These are phyloP conservation scores for Triplophysa bombifrons DNA, from an alignment of 2,797 vertebrate species.

Conservation along the genomic window DNA sequence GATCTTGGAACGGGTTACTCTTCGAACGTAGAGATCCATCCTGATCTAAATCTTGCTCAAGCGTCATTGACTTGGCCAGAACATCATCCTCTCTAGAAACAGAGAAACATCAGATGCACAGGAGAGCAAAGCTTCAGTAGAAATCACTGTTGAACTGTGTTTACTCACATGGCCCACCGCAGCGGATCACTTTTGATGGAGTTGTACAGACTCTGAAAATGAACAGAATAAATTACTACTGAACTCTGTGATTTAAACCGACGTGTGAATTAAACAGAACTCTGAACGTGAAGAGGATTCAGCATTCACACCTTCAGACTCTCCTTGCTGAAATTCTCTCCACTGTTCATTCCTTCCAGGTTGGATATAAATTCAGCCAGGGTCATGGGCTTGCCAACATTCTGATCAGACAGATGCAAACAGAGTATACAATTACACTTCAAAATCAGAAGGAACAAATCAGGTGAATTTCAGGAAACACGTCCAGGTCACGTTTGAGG, in stretches of 20 bases:
- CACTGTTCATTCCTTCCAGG: slow-evolving; percentile 84
- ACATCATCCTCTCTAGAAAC: slow-evolving; percentile 79
- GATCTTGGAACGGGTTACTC: slow-evolving; percentile 82
- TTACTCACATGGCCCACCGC: slow-evolving; percentile 89
- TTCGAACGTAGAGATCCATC: slow-evolving; percentile 70
- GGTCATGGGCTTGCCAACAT: slow-evolving; percentile 89
- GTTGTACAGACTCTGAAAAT: slow-evolving; percentile 80
- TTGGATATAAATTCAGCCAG: slow-evolving; percentile 85
- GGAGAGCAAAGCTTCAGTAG: not conserved
- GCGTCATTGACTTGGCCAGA: slow-evolving; percentile 60
- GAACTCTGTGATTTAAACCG: not conserved
- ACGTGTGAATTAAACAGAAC: not conserved
- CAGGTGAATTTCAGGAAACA: not conserved
- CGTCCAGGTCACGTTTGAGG: not conserved
- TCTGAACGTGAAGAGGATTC: not conserved
- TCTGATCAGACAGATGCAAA: slow-evolving; percentile 68
- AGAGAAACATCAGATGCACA: slow-evolving; percentile 4
- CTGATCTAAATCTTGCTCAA: slow-evolving; percentile 61
- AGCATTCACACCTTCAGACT: slow-evolving; percentile 81
- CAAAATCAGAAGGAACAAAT: too few relatives aligned
- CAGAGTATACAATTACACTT: not conserved
- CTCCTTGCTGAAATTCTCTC: slow-evolving; percentile 83
- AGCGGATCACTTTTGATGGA: slow-evolving; percentile 86
- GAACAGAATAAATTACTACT: not conserved
- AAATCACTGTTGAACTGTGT: not conserved